phyloP scores from a whole-genome alignment of 1,140 invertebrate genomes.

The Philaenus spumarius region DNA sequence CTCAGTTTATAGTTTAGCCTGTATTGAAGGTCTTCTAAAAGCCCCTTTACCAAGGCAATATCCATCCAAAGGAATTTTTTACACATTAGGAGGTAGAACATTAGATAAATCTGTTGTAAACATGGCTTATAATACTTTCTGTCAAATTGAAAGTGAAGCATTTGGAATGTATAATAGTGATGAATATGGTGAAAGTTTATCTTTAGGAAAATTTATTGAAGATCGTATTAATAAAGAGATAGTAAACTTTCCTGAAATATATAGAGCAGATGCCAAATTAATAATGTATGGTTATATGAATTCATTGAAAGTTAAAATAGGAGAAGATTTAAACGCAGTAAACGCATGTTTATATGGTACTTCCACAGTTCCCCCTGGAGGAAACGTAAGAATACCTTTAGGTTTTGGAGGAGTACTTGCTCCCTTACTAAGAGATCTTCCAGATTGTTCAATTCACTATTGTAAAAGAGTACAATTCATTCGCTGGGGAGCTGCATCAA shows the following conservation, averaged over 20 bases:
- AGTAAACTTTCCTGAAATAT: slow-evolving; percentile 57
- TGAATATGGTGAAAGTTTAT: slow-evolving; percentile 49
- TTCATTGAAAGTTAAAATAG: slow-evolving; percentile 48
- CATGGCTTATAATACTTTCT: slow-evolving; percentile 7
- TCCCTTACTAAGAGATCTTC: slow-evolving; percentile 22
- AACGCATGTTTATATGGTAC: slow-evolving; percentile 16
- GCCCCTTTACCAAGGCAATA: slow-evolving; percentile 41
- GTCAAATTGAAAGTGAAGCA: slow-evolving; percentile 5
- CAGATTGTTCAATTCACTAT: slow-evolving; percentile 17
- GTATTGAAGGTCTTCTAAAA: slow-evolving; percentile 53
- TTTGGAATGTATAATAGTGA: slow-evolving; percentile 38
- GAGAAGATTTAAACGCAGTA: slow-evolving; percentile 54
- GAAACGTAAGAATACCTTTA: slow-evolving; percentile 24
- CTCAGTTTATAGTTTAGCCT: slow-evolving; percentile 56
- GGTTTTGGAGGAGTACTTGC: slow-evolving; percentile 23
- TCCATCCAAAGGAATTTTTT: slow-evolving; percentile 35
- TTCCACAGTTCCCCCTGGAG: slow-evolving; percentile 24
- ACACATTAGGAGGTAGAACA: slow-evolving; percentile 17
- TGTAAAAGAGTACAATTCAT: slow-evolving; percentile 21
- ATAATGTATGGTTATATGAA: slow-evolving; percentile 59
- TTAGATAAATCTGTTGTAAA: slow-evolving; percentile 1
- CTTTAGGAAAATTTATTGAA: slow-evolving; percentile 53
- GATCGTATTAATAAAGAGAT: slow-evolving; percentile 57
- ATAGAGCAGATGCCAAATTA: slow-evolving; percentile 51
- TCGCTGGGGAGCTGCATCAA: slow-evolving; percentile 20